A percentile compares a stretch with the other conserved stretches of the same genome.
Conservation (phyloP, 2,888 invertebrate species). For the Drosophila infuscata region DNA sequence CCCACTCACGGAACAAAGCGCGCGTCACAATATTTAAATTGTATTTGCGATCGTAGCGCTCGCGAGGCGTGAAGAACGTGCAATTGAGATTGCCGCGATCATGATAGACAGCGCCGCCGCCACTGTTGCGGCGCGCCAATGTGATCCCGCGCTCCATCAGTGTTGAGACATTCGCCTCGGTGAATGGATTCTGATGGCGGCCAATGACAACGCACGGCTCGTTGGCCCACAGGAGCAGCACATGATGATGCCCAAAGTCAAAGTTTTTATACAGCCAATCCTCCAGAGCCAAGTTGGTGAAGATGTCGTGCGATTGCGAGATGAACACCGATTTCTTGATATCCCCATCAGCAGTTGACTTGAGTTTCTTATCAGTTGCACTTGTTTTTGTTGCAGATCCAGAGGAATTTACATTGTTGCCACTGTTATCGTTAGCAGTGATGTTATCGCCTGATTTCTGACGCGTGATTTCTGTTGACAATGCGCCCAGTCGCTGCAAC, state of each 20-base stretch:
- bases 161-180: conserved; percentile 92
- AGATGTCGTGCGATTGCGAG: conserved; percentile 96
- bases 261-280: conserved; percentile 97
- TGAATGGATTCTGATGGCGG: conserved; percentile 98
- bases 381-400: conserved; percentile 77
- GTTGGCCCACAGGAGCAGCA: conserved; percentile 96
- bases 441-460: conserved; percentile 42
- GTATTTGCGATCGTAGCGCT: conserved; percentile 92
- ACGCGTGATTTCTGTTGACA: conserved; percentile 55
- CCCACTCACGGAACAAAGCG: conserved; percentile 93
- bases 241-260: conserved; percentile 92
- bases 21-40: conserved; percentile 95
- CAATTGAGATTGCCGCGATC: conserved; percentile 97
- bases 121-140: conserved; percentile 96
- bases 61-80: conserved; percentile 94
- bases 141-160: conserved; percentile 89
- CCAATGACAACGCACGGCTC: conserved; percentile 98
- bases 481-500: conserved; percentile 59
- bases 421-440: conserved; percentile 28
- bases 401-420: conserved; percentile 42
- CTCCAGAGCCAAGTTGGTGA: conserved; percentile 96
- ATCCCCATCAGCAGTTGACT: conserved; percentile 83
- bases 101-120: conserved; percentile 98
- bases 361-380: conserved; percentile 15
- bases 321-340: conserved; percentile 95